A percentile compares a stretch with the other conserved stretches of the same genome.
Evolutionary conservation across 2,888 invertebrate species (phyloP).

Genomic region (Smittia aterrima): DNA sequence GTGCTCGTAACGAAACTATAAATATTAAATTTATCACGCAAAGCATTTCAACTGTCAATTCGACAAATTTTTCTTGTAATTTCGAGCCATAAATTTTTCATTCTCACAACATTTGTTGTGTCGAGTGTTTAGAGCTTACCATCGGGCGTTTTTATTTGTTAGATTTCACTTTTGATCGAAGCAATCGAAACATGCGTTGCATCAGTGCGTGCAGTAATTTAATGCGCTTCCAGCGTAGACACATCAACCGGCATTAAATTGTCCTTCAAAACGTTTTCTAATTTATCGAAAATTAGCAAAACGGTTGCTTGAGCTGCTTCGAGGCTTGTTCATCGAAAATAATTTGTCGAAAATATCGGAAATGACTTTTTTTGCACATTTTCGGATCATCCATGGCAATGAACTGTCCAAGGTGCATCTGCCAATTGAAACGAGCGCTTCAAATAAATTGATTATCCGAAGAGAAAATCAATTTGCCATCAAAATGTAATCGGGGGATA

Average conservation of each 20-base stretch:
- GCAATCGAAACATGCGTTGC: slow-evolving; percentile 6
- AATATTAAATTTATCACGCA: slow-evolving; percentile 39
- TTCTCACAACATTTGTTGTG: slow-evolving; percentile 6
- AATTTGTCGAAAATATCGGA: neutral
- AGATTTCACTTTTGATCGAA: neutral
- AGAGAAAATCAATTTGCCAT: neutral
- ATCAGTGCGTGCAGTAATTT: slow-evolving; percentile 36
- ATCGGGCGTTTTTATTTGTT: neutral
- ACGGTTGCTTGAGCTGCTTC: neutral
- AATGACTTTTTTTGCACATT: neutral
- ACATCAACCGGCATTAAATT: slow-evolving; percentile 30
- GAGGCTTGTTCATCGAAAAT: neutral
- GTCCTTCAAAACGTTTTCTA: slow-evolving; percentile 28
- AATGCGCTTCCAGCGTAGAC: neutral
- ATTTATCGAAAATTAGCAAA: neutral
- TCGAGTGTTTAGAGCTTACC: neutral
- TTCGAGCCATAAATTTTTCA: slow-evolving; percentile 27
- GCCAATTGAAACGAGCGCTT: neutral
- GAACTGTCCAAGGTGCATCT: neutral
- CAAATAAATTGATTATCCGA: neutral
- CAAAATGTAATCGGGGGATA: neutral
- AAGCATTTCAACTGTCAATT: slow-evolving; percentile 35
- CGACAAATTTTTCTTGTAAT: slow-evolving; percentile 26
- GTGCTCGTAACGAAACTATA: neutral
- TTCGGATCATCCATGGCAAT: neutral